phyloP scores from a whole-genome alignment of 2,888 invertebrate species.

The Andrena hattorfiana region DNA sequence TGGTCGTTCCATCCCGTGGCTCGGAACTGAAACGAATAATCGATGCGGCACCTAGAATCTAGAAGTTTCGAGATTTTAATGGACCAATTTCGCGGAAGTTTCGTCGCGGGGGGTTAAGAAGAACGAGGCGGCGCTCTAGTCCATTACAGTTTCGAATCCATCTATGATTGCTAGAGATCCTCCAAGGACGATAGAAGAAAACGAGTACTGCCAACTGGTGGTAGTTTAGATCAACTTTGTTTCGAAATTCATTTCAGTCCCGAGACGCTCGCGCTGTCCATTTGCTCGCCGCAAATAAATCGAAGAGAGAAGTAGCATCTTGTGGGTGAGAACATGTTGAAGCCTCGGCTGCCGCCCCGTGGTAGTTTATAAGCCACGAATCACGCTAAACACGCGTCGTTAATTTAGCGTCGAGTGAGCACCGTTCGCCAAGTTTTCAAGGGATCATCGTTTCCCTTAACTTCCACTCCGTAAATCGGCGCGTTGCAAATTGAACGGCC shows the following conservation, averaged over 20 bases:
- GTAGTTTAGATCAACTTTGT: background rate
- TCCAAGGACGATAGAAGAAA: background rate
- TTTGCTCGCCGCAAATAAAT: background rate
- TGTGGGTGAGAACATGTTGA: background rate
- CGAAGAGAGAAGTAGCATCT: conserved; percentile 10
- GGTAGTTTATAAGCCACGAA: background rate
- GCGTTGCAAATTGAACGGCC: conserved; percentile 8
- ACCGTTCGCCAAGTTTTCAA: background rate
- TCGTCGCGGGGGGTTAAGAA: background rate
- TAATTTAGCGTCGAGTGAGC: background rate
- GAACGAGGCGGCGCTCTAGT: background rate
- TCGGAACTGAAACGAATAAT: background rate
- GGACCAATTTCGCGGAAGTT: background rate
- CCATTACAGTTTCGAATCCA: background rate
- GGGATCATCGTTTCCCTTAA: background rate
- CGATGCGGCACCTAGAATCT: background rate
- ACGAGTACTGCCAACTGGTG: background rate
- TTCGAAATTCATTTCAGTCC: background rate
- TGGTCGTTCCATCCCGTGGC: background rate
- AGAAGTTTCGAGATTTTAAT: background rate
- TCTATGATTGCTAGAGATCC: background rate
- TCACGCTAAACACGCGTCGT: background rate
- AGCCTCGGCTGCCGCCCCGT: background rate
- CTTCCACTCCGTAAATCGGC: conserved; percentile 17
- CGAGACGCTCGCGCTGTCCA: background rate